A percentile compares a stretch with the other conserved stretches of the same genome.
Evolutionary conservation across 1,140 invertebrate species (phyloP).

Genomic region (Bombus picipes): DNA sequence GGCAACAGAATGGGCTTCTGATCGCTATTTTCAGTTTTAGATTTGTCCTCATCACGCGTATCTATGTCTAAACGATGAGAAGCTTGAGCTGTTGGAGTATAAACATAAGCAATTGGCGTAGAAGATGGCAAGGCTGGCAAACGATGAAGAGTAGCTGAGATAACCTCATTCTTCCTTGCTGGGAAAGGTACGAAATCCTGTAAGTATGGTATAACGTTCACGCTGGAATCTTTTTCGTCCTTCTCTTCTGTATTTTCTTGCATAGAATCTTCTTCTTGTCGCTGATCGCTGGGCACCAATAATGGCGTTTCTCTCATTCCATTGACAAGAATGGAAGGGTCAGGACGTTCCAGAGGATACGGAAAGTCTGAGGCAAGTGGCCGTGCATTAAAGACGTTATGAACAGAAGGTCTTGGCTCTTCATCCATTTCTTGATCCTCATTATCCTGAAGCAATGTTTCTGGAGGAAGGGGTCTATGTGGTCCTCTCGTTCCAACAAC

Average conservation of each 20-base stretch:
- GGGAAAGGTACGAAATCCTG: slow-evolving; percentile 83
- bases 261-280: slow-evolving; percentile 26
- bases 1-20: slow-evolving; percentile 74
- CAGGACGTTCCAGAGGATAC: slow-evolving; percentile 85
- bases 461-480: slow-evolving; percentile 83
- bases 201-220: slow-evolving; percentile 82
- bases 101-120: slow-evolving; percentile 79
- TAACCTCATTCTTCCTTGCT: slow-evolving; percentile 76
- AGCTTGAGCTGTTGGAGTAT: slow-evolving; percentile 76
- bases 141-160: slow-evolving; percentile 78
- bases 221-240: slow-evolving; percentile 62
- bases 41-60: slow-evolving; percentile 50
- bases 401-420: not conserved
- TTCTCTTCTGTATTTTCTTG: slow-evolving; percentile 32
- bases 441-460: slow-evolving; percentile 77
- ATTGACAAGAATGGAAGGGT: slow-evolving; percentile 72
- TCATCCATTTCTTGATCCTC: slow-evolving; percentile 55
- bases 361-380: slow-evolving; percentile 84
- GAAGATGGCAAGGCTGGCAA: slow-evolving; percentile 53
- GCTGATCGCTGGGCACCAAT: slow-evolving; percentile 76
- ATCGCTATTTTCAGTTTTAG: slow-evolving; percentile 50
- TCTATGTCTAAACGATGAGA: slow-evolving; percentile 61
- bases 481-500: slow-evolving; percentile 84
- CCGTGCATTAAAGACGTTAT: slow-evolving; percentile 34
- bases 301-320: slow-evolving; percentile 76